A percentile compares a stretch with the other conserved stretches of the same genome.
Conservation (phyloP, 2,113 vertebrate species). For the Illadopsis cleaveri region DNA sequence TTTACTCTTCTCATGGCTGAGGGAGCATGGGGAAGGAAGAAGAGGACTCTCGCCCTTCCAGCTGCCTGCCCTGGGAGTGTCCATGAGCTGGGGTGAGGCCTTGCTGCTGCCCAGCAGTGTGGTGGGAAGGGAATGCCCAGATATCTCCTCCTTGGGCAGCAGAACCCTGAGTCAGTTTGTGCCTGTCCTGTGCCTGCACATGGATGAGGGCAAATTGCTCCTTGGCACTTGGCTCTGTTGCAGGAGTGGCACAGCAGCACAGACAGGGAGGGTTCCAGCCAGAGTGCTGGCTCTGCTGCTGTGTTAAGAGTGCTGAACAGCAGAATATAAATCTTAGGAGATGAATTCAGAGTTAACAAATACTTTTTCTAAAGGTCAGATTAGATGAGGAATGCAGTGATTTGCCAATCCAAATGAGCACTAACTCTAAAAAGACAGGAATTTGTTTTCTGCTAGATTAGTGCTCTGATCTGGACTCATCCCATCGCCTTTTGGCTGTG, state of each 20-base stretch:
- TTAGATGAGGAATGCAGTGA: conserved; percentile 24
- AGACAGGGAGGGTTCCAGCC: background rate
- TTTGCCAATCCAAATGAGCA: conserved; percentile 39
- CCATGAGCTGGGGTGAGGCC: background rate
- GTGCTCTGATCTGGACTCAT: conserved; percentile 10
- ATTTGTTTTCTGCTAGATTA: conserved; percentile 35
- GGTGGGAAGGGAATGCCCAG: background rate
- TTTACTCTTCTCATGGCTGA: background rate
- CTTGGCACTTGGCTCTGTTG: background rate
- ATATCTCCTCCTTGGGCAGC: background rate
- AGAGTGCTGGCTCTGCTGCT: background rate
- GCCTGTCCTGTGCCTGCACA: background rate
- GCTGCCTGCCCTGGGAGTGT: background rate
- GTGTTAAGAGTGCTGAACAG: background rate
- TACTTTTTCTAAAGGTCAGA: conserved; percentile 43
- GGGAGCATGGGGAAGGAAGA: background rate
- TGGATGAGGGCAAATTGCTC: background rate
- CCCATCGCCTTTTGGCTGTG: background rate
- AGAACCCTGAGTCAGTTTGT: background rate
- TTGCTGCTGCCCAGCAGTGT: background rate
- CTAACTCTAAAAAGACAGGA: conserved; percentile 32
- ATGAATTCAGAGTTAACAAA: conserved; percentile 23
- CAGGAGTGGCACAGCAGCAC: background rate
- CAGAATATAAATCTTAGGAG: background rate
- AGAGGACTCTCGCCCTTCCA: background rate